Evolutionary conservation across 2,113 vertebrate species (phyloP), one percentile per base, ranked within the genome.

Genomic region (Halichoeres trimaculatus): DNA sequence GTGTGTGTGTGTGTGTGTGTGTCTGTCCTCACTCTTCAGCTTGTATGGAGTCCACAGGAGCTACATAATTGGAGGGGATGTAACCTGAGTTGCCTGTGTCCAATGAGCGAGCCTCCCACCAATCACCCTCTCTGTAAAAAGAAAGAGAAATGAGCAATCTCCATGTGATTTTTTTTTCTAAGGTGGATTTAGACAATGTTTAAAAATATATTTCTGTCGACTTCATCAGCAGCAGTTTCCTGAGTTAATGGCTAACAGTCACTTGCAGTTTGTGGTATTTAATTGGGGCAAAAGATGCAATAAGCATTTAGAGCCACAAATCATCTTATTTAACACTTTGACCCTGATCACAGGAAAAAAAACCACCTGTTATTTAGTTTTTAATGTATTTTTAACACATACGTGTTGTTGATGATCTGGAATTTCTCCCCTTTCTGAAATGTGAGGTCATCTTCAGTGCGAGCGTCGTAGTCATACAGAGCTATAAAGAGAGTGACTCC

Each of bases 21-120:
- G 57, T 51, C 53, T 35, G 12, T 52, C 94, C 98, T 96, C 83
- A 99, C 98, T 98, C 98, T 85, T 99, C 96, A 6, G 98, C 97
- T 87, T 99, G 97, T 93, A 99, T 98, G 19, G 98, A 98, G 87
- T 99, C 95, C 54, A 96, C 95, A 1, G 98, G 97, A 35, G 98
- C 98, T 74, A 99, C 97, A 0, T 99, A 99, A 91, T 99, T 99
- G 91, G 97, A 98, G 78, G 98, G 98, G 86, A 99, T 95, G 87
- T 96, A 99, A 61, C 98, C 98, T 0, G 95, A 94, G 12, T 87
- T 75, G 35, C 97, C 98, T 0, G 96, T 96, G 89, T 94, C 95
- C 88, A 99, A 88, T 1, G 97, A 99, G 19, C 97, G 94, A 23
- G 96, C 98, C 69, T 98, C 96, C 98, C 98, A 99, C 98, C 98